Evolutionary conservation across 1,140 invertebrate genomes (phyloP), one percentile per base, ranked within the genome.

Genomic region (Drosophila aff.): DNA sequence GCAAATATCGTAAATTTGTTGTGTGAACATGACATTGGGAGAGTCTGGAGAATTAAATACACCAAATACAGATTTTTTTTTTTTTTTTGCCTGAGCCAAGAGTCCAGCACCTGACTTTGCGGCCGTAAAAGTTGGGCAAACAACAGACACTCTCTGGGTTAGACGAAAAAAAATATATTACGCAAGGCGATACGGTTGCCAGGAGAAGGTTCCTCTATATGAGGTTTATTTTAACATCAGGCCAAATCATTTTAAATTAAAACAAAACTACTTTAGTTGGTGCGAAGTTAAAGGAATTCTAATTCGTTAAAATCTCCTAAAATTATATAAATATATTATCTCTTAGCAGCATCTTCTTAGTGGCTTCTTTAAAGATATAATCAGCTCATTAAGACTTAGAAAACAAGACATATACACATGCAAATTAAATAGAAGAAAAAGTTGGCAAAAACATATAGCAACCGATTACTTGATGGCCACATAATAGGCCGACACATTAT

Each of bases 1-100:
- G 57, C 52, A 75, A 85, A 83, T 81, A 81, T 65, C 74, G 50
- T 84, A 83, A 76, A 84, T 74, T 60, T 57, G 43, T 71, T 36
- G 44, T 40, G 28, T 40, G 31, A 43, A 61, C 68, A 73, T 68
- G 53, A 59, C 53, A 57, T 57, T 57, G 53, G 21, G 36, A 57
- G 53, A 40, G 36, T 40, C 53, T 21, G 53, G 18, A 40, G 36
- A 71, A 40, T 49, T 66, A 69, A 38, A 67, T 36, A 66, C 33
- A 47, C 18, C 28, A 44, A 4, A 65, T 52, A 53, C 33, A 62
- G 18, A 33, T 33, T 40, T 38, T 21, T 15, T 21, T 21, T 18
- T 18, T 7, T 7, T 31, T 31, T 11, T 28, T 31, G 26, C 16
- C 28, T 50, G 26, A 33, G 16, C 47, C 16, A 50, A 52, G n/a